Base-by-base conservation (phyloP, 2,888 invertebrate species). In the Emmelina monodactyla region DNA sequence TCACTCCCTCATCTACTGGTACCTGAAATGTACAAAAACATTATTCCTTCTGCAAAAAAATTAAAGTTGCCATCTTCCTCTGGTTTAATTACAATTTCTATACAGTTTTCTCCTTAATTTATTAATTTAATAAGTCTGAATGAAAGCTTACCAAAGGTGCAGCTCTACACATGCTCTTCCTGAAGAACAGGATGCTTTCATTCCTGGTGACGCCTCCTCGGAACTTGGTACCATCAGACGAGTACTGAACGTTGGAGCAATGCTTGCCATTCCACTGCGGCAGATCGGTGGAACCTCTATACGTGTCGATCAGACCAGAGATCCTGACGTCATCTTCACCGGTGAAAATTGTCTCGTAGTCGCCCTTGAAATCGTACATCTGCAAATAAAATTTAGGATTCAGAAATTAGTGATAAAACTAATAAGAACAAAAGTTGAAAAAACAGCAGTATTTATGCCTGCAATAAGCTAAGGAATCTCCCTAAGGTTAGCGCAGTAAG, bases 151-250 rank as follows among this genome's bases (percentile, higher is more conserved):
- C 92, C 84, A 93, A 70, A 31, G 82, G 82, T 15, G 89, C 88
- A n/a, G 90, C 85, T 38, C 94, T 82, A 61, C 94, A 95, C 53
- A 94, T 82, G 55, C 92, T 92, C 59, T 92, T 92, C 40, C 93
- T 83, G 64, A 85, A 95, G 67, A 94, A 91, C 38, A 86, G 61
- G 0, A 93, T 61, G 0, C 83, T 82, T 10, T 91, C 89, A 40
- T 91, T 88, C 10, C 82, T 83, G 14, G 78, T 53, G 1, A 92
- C 82, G 33, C 85, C 85, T 10, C 92, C 88, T 13, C 82, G 84
- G 62, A 93, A 95, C 62, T 92, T 94, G 11, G 91, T 88, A 1
- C 93, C 94, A 55, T 94, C 94, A 0, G 92, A 92, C 0, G 92
- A 85, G 14, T 86, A 83, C 39, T 85, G 83, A 5, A 94, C 85